A percentile compares a stretch with the other conserved stretches of the same genome.
Conservation (phyloP, 2,797 vertebrate genomes). For the Betta splendens region DNA sequence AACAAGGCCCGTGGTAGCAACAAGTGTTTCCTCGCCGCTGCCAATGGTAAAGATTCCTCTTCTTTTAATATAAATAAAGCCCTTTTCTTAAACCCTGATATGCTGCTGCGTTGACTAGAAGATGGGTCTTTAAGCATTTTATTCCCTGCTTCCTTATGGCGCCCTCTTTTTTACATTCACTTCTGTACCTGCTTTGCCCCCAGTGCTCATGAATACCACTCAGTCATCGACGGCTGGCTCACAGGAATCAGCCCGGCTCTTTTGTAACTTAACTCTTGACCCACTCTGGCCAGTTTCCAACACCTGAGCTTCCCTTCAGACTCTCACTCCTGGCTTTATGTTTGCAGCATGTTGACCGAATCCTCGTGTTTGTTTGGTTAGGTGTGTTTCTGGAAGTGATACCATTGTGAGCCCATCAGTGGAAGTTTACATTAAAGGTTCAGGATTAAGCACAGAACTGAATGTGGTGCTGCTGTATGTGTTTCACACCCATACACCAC, state of each 20-base stretch:
- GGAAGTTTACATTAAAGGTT: background rate
- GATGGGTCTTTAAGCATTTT: constrained; percentile 20
- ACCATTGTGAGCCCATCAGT: background rate
- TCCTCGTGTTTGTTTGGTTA: background rate
- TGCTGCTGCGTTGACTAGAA: background rate
- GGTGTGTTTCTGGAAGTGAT: background rate
- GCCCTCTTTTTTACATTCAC: constrained; percentile 8
- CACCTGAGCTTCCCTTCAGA: constrained; percentile 25
- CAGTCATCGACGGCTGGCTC: constrained; percentile 47
- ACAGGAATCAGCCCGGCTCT: constrained; percentile 52
- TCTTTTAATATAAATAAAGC: background rate
- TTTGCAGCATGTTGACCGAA: constrained; percentile 9
- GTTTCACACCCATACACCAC: constrained; percentile 7
- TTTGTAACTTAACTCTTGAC: constrained; percentile 57
- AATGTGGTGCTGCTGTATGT: background rate
- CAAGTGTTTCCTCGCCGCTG: constrained; percentile 92
- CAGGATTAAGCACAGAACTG: background rate
- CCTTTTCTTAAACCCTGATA: background rate
- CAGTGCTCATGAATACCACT: constrained; percentile 52
- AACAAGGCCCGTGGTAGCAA: constrained; percentile 94
- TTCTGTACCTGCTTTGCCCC: constrained; percentile 12
- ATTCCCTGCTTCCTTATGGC: background rate
- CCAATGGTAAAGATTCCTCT: constrained; percentile 83
- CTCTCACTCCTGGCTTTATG: constrained; percentile 10
- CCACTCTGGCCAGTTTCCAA: constrained; percentile 46